Base-by-base conservation (phyloP, 2,113 vertebrate genomes). In the Tamias sibiricus region DNA sequence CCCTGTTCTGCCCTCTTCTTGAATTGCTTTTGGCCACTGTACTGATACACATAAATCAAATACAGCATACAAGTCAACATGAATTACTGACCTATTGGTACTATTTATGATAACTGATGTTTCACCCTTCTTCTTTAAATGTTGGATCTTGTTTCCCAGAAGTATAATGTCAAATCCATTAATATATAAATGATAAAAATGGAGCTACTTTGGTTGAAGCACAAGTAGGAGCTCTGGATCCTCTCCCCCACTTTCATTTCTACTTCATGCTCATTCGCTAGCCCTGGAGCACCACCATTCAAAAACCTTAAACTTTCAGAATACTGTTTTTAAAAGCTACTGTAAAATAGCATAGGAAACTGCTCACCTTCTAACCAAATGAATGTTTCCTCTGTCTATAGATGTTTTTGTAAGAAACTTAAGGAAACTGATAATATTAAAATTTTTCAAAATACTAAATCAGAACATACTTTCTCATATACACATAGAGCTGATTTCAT, bases 371-470 rank as follows among this genome's bases (percentile, higher is more conserved):
- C n/a, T 82, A 88, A 80, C 6, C 85, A 17, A 74, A 84, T 8
- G 30, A 91, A 59, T 40, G 26, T 79, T 76, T 35, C 47, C 40
- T 86, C 17, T 74, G 30, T 40, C 54, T 74, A 75, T 9, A 19
- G 13, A 64, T 24, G 6, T 40, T 93, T 79, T 88, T 44, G 0
- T 49, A 88, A 92, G 12, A 93, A 24, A 71, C 37, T 72, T 44
- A 57, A 47, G 49, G 28, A 94, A 77, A 96, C 6, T 0, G 0
- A 6, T 64, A 95, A 89, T 52, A 59, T 16, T 86, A 17, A 95
- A 86, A 80, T 94, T 57, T 76, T 86, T 37, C 37, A 57, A 76
- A 57, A 85, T 54, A 66, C 26, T 95, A 81, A 94, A 80, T 62
- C 68, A n/a, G 26, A 79, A 94, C n/a, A 79, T 22, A 59, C 3